Percentiles rank a stretch among this genome's conserved stretches.
phyloP scores from a whole-genome alignment of 1,140 invertebrate species.

The Euschistus heros region DNA sequence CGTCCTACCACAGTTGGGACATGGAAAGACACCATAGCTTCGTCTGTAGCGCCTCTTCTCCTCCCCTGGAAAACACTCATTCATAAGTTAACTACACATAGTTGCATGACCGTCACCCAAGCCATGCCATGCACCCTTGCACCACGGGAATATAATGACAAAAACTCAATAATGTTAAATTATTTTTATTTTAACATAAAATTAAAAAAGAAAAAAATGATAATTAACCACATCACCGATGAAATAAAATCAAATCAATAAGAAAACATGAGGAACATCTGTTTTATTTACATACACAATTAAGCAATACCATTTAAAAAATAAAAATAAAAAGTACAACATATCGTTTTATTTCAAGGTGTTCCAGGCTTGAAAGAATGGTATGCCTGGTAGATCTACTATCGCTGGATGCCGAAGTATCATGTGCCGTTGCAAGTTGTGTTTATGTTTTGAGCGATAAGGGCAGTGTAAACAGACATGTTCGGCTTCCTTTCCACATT shows the following conservation, averaged over 20 bases:
- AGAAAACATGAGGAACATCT: no score
- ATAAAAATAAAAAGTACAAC: no score
- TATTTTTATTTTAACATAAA: no score
- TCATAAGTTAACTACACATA: slow-evolving; percentile 6
- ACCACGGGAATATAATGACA: neutral
- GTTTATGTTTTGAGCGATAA: slow-evolving; percentile 23
- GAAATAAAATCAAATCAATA: no score
- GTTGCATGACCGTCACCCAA: slow-evolving; percentile 12
- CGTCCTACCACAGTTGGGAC: slow-evolving; percentile 51
- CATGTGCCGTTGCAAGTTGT: slow-evolving; percentile 22
- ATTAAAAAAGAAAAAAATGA: no score
- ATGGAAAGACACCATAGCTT: slow-evolving; percentile 32
- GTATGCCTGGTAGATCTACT: neutral
- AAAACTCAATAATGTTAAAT: no score
- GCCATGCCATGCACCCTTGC: slow-evolving; percentile 16
- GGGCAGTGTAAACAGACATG: slow-evolving; percentile 35
- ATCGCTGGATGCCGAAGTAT: slow-evolving; percentile 7
- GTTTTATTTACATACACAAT: no score
- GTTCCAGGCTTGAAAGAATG: neutral
- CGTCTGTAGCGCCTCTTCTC: slow-evolving; percentile 12
- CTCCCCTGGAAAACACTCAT: slow-evolving; percentile 11
- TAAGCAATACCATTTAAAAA: no score
- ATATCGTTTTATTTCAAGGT: no score
- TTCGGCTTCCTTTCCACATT: slow-evolving; percentile 41
- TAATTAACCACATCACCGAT: no score